Percentiles rank a stretch among this genome's conserved stretches.
phyloP scores from a whole-genome alignment of 2,888 invertebrate genomes.

The Callyntrura sp. region DNA sequence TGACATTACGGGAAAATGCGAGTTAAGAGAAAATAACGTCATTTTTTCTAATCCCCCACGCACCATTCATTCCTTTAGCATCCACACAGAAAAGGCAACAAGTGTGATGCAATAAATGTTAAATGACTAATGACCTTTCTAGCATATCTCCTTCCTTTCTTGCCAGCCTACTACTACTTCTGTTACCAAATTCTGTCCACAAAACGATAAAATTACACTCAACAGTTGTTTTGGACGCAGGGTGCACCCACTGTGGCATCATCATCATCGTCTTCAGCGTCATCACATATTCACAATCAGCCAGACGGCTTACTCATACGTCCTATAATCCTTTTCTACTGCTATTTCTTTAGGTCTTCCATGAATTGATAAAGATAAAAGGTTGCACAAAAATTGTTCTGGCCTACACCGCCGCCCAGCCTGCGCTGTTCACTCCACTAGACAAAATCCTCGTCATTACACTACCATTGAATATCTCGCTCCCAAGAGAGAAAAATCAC shows the following conservation, averaged over 20 bases:
- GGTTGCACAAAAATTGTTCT: not conserved
- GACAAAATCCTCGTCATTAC: not conserved
- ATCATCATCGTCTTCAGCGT: too few species aligned
- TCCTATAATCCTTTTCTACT: not conserved
- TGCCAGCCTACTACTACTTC: too few species aligned
- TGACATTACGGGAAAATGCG: too few species aligned
- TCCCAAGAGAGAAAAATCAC: not conserved
- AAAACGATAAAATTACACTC: conserved; percentile 30
- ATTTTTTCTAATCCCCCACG: too few species aligned
- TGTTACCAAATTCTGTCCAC: not conserved
- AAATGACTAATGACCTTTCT: too few species aligned
- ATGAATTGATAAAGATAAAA: conserved; percentile 6
- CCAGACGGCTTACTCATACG: conserved; percentile 3
- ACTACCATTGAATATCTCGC: not conserved
- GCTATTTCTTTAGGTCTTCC: conserved; percentile 15
- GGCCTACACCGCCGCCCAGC: not conserved
- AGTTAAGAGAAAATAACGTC: too few species aligned
- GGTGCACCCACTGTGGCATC: not conserved
- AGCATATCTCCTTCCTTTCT: too few species aligned
- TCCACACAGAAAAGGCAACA: too few species aligned
- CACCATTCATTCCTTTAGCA: too few species aligned
- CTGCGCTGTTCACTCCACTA: not conserved
- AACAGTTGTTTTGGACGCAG: not conserved
- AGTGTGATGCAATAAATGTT: too few species aligned
- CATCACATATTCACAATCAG: too few species aligned